Percentiles rank a stretch among this genome's conserved stretches.
Evolutionary conservation across 2,113 vertebrate genomes (phyloP).

Genomic region (Thunnus thynnus): DNA sequence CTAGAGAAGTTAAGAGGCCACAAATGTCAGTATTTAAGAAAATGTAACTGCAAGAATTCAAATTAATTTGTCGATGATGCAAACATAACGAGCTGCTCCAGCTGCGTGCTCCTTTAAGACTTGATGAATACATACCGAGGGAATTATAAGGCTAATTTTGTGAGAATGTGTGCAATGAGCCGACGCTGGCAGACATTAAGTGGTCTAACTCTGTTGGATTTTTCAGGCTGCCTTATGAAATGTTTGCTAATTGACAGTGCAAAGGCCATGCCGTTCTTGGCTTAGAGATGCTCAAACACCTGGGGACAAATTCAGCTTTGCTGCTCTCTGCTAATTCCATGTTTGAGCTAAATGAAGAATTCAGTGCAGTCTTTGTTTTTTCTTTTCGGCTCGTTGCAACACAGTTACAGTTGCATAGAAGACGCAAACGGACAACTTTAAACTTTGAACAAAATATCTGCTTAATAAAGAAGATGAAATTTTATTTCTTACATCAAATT

Average conservation of each 20-base stretch:
- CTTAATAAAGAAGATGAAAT: neutral
- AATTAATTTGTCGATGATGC: constrained; percentile 9
- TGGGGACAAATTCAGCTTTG: constrained; percentile 33
- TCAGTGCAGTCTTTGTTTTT: neutral
- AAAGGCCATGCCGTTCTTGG: constrained; percentile 57
- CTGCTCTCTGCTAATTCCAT: constrained; percentile 17
- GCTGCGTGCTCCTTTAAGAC: neutral
- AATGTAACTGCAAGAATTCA: neutral
- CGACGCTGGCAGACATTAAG: constrained; percentile 32
- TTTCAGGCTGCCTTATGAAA: constrained; percentile 57
- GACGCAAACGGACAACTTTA: neutral
- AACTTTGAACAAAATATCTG: neutral
- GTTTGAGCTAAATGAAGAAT: constrained; percentile 26
- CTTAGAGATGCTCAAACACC: constrained; percentile 48
- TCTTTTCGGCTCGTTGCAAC: neutral
- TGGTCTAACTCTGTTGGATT: constrained; percentile 50
- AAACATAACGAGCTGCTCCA: constrained; percentile 11
- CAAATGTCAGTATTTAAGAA: constrained; percentile 35
- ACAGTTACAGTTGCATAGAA: neutral
- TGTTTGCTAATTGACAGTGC: constrained; percentile 66
- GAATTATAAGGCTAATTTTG: constrained; percentile 36
- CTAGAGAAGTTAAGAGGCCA: constrained; percentile 4
- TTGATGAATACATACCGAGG: constrained; percentile 24
- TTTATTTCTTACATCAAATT: neutral
- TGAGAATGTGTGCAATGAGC: constrained; percentile 31